phyloP scores from a whole-genome alignment of 1,140 invertebrate genomes.

The Drosophila kikkawai region DNA sequence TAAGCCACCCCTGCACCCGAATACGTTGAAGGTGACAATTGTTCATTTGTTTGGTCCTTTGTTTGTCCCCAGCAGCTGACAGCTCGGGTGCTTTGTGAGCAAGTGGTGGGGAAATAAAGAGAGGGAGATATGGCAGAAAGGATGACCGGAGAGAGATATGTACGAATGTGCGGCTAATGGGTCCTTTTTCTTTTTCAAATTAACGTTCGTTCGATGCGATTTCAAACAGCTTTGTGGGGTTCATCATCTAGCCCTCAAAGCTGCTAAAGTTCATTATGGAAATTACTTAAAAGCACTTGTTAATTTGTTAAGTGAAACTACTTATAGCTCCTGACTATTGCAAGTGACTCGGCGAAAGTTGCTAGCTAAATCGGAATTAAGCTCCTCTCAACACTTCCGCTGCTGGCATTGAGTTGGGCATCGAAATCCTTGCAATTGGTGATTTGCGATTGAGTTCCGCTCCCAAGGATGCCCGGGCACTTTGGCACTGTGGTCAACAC shows the following conservation, averaged over 20 bases:
- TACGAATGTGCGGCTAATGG: neutral
- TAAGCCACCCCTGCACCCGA: neutral
- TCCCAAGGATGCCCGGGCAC: constrained; percentile 27
- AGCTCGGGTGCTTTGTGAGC: constrained; percentile 13
- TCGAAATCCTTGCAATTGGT: constrained; percentile 25
- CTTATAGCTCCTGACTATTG: neutral
- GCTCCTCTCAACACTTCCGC: constrained; percentile 13
- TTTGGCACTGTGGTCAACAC: constrained; percentile 58
- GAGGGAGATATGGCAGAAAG: neutral
- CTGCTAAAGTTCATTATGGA: neutral
- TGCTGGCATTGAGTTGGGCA: neutral
- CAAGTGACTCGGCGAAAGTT: neutral
- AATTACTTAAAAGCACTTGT: neutral
- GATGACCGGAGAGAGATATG: neutral
- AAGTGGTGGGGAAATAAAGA: constrained; percentile 21
- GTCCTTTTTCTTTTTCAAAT: constrained; percentile 5
- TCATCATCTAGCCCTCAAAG: neutral
- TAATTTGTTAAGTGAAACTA: constrained; percentile 3
- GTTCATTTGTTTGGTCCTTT: constrained; percentile 49
- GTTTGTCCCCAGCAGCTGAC: constrained; percentile 40
- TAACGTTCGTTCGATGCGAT: constrained; percentile 2
- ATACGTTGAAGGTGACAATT: constrained; percentile 46
- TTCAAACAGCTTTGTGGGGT: neutral
- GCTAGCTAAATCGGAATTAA: constrained; percentile 12
- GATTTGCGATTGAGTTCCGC: constrained; percentile 46